Evolutionary conservation across 2,113 vertebrate genomes (phyloP), one percentile per base, ranked within the genome.

Genomic region (Oncorhynchus kisutch): DNA sequence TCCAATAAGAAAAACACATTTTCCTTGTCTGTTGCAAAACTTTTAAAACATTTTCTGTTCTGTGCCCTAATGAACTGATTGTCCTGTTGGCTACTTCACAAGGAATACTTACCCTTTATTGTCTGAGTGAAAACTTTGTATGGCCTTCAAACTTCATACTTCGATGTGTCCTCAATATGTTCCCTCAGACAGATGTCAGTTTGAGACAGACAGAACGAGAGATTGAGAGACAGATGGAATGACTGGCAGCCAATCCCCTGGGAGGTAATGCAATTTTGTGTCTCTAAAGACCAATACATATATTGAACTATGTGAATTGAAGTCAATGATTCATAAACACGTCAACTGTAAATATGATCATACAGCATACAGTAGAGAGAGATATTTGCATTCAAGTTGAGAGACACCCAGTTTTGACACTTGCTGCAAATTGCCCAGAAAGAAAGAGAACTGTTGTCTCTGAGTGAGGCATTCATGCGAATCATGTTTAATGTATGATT

Each of bases 401-500:
- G 1, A 4, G 22, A 71, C 9, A 1, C 66, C 75, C 39, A 59
- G 39, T 11, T n/a, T 45, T 51, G 29, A 45, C 59, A 22, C 67
- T 49, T 65, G 71, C 14, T 54, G 49, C 22, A 45, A 78, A 78
- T 13, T 77, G 18, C 18, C 57, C 45, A 22, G 45, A 60, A n/a
- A 22, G 45, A 60, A n/a, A 57, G 49, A 60, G 29, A 71, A 77
- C n/a, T 60, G 18, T 25, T 59, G 20, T n/a, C 13, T 67, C 25
- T 67, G 27, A 67, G 14, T 16, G 66, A 67, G 62, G 67, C 78
- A 68, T 65, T 68, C n/a, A 72, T 34, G 31, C 70, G 69, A 66
- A 77, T 60, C 25, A 31, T 65, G 25, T 75, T 78, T 80, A 77
- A 74, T 68, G 29, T 68, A 39, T 68, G 14, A 18, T 68, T 20